These are phyloP conservation scores for Laspeyria flexula DNA, from an alignment of 2,888 invertebrate species.

Conservation along the genomic window DNA sequence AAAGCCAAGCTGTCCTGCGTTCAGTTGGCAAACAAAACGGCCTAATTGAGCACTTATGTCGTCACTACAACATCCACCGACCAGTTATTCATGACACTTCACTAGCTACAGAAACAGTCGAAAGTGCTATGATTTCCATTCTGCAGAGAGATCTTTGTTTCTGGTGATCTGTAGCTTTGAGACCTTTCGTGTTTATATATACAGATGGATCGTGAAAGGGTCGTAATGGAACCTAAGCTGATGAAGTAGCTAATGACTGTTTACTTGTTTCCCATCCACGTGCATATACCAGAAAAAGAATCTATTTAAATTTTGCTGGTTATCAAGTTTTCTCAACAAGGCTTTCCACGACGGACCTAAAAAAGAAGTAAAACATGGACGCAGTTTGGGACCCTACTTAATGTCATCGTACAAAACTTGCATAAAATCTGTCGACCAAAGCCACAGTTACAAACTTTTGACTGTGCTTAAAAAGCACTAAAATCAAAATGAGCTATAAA, in stretches of 20 bases:
- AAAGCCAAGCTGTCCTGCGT: slow-evolving; percentile 40
- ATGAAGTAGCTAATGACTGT: slow-evolving; percentile 8
- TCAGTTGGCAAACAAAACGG: slow-evolving; percentile 52
- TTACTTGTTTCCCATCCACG: not conserved
- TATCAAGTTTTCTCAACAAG: not conserved
- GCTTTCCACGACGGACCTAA: slow-evolving; percentile 13
- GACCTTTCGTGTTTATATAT: slow-evolving; percentile 43
- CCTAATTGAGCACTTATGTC: slow-evolving; percentile 58
- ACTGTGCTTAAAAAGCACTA: slow-evolving; percentile 76
- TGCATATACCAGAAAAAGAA: not conserved
- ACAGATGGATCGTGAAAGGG: slow-evolving; percentile 29
- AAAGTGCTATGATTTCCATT: slow-evolving; percentile 8
- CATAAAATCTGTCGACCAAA: slow-evolving; percentile 74
- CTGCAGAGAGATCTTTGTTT: slow-evolving; percentile 9
- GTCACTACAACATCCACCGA: slow-evolving; percentile 39
- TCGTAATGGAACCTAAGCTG: slow-evolving; percentile 16
- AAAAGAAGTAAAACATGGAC: slow-evolving; percentile 65
- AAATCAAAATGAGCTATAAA: slow-evolving; percentile 79
- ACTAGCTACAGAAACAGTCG: slow-evolving; percentile 6
- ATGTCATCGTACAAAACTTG: slow-evolving; percentile 73
- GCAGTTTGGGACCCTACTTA: slow-evolving; percentile 73
- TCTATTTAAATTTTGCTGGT: not conserved
- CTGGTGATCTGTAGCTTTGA: slow-evolving; percentile 40
- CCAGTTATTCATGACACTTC: slow-evolving; percentile 21
- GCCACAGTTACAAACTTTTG: slow-evolving; percentile 72